Base-by-base conservation (phyloP, 2,888 invertebrate species). In the Caprella mutica region DNA sequence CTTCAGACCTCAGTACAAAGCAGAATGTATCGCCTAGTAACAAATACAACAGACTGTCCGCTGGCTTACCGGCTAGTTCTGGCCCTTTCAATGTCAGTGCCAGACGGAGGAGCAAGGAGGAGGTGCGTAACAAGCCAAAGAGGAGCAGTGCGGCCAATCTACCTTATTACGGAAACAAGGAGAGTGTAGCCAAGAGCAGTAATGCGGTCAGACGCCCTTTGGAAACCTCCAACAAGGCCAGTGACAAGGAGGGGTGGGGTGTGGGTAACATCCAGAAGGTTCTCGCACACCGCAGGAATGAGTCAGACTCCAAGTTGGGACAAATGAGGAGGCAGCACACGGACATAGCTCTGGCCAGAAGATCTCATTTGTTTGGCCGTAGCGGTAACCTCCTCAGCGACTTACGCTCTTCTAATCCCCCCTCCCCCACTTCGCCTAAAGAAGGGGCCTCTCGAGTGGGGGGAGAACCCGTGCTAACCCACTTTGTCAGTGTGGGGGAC, bases 301-400 rank as follows among this genome's bases (percentile, higher is more conserved):
- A 86, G 65, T 78, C 83, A 60, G 86, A 85, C 69, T 77, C 80
- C 14, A 83, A 81, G 71, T 75, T 85, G 67, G 85, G 84, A 33
- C 87, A 88, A 72, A 78, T 87, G 61, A 78, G 88, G 65, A 51
- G 61, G 26, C 62, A 59, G 51, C 58, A 59, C 50, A 59, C 59
- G 12, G 62, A 59, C 39, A 58, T 54, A 14, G 55, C 56, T 4
- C 51, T 58, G 26, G 42, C 54, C 17, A 58, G 64, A 9, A 44
- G 61, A n/a, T 62, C 62, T 14, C 40, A 56, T 12, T 50, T 61
- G 6, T 55, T 17, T 43, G 56, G 52, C 17, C 44, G 44, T 46
- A 52, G 53, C 81, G 82, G 35, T 83, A 85, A 70, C 83, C n/a
- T n/a, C n/a, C 84, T n/a, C n/a, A n/a, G n/a, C n/a, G n/a, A n/a